Conservation (phyloP, 30 jellyfish, hydroid and myxozoan species). For the Cassiopea xamachana region DNA sequence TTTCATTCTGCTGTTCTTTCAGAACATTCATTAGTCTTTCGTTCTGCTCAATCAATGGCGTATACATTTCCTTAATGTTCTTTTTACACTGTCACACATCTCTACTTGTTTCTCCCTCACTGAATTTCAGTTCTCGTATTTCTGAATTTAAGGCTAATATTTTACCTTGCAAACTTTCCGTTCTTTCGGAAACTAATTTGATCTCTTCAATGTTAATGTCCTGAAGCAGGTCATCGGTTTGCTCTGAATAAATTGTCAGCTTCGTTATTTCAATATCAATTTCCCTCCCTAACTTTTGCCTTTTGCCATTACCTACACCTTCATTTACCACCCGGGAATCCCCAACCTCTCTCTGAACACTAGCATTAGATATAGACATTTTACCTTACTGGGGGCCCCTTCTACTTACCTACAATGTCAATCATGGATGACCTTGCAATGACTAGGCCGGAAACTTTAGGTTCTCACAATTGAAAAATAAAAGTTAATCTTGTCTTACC, state of each 20-base stretch:
- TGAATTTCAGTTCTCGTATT: conserved; percentile 44
- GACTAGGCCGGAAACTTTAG: conserved; percentile 24
- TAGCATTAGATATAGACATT: conserved; percentile 20
- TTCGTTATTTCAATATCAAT: conserved; percentile 53
- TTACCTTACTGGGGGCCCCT: conserved; percentile 65
- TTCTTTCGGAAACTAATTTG: conserved; percentile 45
- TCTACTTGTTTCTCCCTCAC: conserved; percentile 56
- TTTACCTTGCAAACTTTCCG: conserved; percentile 37
- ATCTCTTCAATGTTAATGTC: conserved; percentile 53
- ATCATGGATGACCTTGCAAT: conserved; percentile 8
- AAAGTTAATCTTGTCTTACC: conserved; percentile 41
- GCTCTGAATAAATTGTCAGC: conserved; percentile 57
- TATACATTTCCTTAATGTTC: conserved; percentile 57
- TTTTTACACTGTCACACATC: conserved; percentile 59
- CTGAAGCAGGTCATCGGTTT: conserved; percentile 57
- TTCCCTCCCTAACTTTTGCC: conserved; percentile 46
- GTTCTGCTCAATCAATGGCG: conserved; percentile 59
- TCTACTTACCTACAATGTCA: conserved; percentile 1
- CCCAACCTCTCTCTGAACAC: conserved; percentile 60
- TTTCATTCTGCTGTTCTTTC: conserved; percentile 50
- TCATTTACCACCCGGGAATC: conserved; percentile 42
- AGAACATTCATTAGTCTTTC: conserved; percentile 52
- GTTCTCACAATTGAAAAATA: conserved; percentile 31
- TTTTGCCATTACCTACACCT: conserved; percentile 27
- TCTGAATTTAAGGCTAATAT: conserved; percentile 41